Evolutionary conservation across 2,888 invertebrate species (phyloP), one percentile per base, ranked within the genome.

Genomic region (Cristatella mucedo): DNA sequence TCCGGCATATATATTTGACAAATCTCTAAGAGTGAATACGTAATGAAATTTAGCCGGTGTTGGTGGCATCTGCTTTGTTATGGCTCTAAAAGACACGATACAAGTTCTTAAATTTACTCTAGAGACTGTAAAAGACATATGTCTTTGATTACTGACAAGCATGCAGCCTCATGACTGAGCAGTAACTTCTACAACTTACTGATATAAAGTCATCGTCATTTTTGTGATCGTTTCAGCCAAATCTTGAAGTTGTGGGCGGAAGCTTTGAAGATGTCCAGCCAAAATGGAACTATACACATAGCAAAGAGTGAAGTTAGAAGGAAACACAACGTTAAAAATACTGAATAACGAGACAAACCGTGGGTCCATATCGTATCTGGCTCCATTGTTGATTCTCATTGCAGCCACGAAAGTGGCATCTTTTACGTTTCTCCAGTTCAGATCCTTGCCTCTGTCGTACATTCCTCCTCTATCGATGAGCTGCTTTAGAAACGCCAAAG

Each of bases 331-430:
- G 33, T 44, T 37, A n/a, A 41, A 19, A n/a, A 45, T 22, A 11
- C 40, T 33, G 22, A 44, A 44, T 4, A 38, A 29, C n/a, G 44
- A 44, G 16, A 44, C 26, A 39, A 44, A 44, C n/a, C 44, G 21
- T 4, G 44, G 42, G 21, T 44, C 42, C n/a, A 44, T 40, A 3
- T 45, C 33, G 39, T 44, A 31, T 19, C 44, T 44, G 4, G 42
- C 44, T 9, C 44, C 44, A 15, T 42, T 42, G 3, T n/a, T n/a
- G 15, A 31, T 21, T 7, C 41, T 42, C 44, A 44, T 44, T 6
- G 44, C 44, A 16, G 43, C 44, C 30, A 44, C n/a, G 30, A 21
- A 44, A 11, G 31, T 19, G 5, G 44, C 18, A 31, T 44, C 43
- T 29, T 44, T 44, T 26, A 44, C 32, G 21, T 30, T 22, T 29